These are phyloP conservation scores for Lathronympha strigana DNA, from an alignment of 2,888 invertebrate species.

Conservation along the genomic window DNA sequence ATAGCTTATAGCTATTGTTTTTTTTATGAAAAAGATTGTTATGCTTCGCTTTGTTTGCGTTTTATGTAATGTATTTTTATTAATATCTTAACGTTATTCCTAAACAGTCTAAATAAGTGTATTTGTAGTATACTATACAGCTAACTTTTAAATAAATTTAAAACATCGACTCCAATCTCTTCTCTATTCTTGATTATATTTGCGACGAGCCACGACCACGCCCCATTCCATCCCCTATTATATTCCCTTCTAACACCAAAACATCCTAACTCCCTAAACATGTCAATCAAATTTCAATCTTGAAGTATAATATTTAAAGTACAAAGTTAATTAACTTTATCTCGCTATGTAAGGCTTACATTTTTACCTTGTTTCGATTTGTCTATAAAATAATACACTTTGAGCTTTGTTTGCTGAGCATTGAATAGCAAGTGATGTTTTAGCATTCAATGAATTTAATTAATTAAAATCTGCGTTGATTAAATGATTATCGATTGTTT, in stretches of 20 bases:
- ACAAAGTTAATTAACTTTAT: conserved; percentile 35
- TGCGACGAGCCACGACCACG: conserved; percentile 79
- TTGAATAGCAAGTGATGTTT: conserved; percentile 80
- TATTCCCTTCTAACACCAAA: conserved; percentile 57
- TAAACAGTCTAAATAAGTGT: no score
- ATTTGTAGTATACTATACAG: no score
- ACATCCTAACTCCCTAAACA: conserved; percentile 53
- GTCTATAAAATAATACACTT: conserved; percentile 83
- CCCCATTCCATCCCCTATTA: conserved; percentile 81
- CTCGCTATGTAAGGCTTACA: conserved; percentile 63
- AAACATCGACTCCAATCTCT: conserved; percentile 31
- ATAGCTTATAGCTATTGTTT: no score
- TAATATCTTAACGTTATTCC: no score
- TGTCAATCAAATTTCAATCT: conserved; percentile 48
- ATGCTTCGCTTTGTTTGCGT: no score
- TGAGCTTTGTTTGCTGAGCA: conserved; percentile 79
- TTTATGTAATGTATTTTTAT: no score
- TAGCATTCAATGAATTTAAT: conserved; percentile 77
- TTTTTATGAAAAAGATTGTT: no score
- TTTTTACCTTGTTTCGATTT: conserved; percentile 68
- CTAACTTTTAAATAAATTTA: no score
- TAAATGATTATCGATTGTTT: conserved; percentile 49
- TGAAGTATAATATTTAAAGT: conserved; percentile 43
- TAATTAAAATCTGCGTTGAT: conserved; percentile 75
- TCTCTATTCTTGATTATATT: conserved; percentile 77